A percentile compares a stretch with the other conserved stretches of the same genome.
Evolutionary conservation across 2,113 vertebrate species (phyloP).

Genomic region (Indicator maculatus): DNA sequence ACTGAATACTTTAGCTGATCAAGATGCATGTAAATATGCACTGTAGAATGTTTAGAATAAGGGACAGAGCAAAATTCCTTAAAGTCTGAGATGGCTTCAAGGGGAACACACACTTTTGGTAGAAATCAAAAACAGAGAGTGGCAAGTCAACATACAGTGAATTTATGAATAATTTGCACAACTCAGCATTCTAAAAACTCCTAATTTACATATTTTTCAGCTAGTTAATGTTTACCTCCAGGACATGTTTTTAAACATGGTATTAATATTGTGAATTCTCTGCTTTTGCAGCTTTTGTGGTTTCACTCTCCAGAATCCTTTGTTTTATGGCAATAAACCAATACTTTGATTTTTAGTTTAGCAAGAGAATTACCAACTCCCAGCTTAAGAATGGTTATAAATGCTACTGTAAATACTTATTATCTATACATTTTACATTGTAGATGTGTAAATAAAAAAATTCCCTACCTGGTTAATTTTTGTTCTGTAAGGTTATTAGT

Average conservation of each 20-base stretch:
- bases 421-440: not conserved
- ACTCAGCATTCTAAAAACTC: not conserved
- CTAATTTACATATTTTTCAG: constrained; percentile 1
- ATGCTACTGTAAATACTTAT: not conserved
- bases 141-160: not conserved
- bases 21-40: not conserved
- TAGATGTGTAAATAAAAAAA: not conserved
- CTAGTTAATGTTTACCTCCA: constrained; percentile 5
- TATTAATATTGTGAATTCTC: not conserved
- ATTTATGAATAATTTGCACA: not conserved
- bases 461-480: not conserved
- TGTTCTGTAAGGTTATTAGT: not conserved
- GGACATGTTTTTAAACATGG: not conserved
- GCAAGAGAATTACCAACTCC: not conserved
- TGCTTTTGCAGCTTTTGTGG: not conserved
- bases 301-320: not conserved
- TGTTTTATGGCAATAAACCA: not conserved
- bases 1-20: not conserved
- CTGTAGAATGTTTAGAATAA: not conserved
- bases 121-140: not conserved
- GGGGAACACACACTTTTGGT: not conserved
- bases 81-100: not conserved
- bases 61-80: not conserved
- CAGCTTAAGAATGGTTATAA: not conserved
- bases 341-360: not conserved